These are phyloP conservation scores for Eupithecia centaureata DNA, from an alignment of 2,888 invertebrate species.

Conservation along the genomic window DNA sequence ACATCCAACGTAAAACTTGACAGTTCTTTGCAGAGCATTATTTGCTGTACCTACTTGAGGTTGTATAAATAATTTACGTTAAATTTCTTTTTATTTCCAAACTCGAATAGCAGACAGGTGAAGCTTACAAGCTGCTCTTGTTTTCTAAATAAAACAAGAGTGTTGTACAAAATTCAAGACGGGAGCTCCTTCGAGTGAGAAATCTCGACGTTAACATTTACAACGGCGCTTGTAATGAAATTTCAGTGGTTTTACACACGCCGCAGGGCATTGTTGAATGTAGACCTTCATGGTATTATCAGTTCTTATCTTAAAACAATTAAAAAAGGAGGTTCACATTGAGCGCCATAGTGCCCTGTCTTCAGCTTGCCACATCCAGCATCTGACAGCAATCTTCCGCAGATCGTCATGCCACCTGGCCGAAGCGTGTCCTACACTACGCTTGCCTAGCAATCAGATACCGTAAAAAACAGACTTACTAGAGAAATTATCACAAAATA, in stretches of 20 bases:
- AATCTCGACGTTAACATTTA: conserved; percentile 24
- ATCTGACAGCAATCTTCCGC: too few species aligned
- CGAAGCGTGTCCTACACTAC: too few species aligned
- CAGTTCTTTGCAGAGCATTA: too few species aligned
- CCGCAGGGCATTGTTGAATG: not conserved
- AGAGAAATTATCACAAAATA: too few species aligned
- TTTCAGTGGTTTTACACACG: conserved; percentile 28
- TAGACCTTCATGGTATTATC: not conserved
- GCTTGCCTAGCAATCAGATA: too few species aligned
- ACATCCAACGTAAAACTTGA: not conserved
- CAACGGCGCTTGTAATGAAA: conserved; percentile 23
- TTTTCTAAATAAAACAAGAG: conserved; percentile 19
- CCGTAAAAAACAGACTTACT: too few species aligned
- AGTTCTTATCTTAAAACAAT: too few species aligned
- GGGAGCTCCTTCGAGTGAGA: conserved; percentile 4
- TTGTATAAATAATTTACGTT: not conserved
- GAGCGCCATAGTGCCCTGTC: too few species aligned
- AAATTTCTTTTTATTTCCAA: not conserved
- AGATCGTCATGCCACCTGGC: too few species aligned
- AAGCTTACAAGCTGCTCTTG: conserved; percentile 6
- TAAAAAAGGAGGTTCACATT: too few species aligned
- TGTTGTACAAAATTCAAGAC: conserved; percentile 18
- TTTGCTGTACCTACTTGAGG: not conserved
- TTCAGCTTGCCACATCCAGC: too few species aligned
- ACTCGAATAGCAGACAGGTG: not conserved